Conservation (phyloP, 2,888 invertebrate species). For the Drosophila ustulata region DNA sequence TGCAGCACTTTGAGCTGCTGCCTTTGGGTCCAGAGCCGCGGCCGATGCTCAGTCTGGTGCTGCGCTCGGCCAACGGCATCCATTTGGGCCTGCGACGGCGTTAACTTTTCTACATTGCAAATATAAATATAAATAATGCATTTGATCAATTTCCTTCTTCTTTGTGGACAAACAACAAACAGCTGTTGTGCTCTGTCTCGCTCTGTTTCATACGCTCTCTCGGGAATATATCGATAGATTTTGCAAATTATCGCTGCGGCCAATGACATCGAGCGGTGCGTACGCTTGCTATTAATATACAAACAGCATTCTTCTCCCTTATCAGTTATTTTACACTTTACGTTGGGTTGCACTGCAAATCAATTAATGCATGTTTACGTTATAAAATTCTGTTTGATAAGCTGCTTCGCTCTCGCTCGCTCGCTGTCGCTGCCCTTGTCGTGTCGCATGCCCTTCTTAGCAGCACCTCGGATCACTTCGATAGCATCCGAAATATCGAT, state of each 20-base stretch:
- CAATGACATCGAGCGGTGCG: background rate
- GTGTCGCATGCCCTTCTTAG: constrained; percentile 27
- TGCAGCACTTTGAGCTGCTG: constrained; percentile 77
- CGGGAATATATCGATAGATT: background rate
- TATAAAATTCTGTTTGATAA: background rate
- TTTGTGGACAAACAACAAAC: too few relatives aligned
- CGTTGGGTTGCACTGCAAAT: background rate
- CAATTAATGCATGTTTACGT: background rate
- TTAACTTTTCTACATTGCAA: background rate
- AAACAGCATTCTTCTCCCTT: background rate
- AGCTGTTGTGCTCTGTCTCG: background rate
- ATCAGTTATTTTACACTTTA: background rate
- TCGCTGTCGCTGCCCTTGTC: background rate
- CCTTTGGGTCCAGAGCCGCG: constrained; percentile 75
- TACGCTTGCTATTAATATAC: background rate
- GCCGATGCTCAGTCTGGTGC: constrained; percentile 71
- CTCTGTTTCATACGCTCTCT: background rate
- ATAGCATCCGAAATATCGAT: background rate
- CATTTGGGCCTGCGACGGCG: constrained; percentile 69
- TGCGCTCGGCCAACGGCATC: constrained; percentile 78
- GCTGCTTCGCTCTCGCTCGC: background rate
- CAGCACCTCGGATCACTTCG: background rate
- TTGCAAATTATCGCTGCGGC: background rate
- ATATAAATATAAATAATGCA: background rate
- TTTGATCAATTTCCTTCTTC: too few relatives aligned